Evolutionary conservation across 2,113 vertebrate genomes (phyloP), one percentile per base, ranked within the genome.

Genomic region (Ptilorrhoa leucosticta): DNA sequence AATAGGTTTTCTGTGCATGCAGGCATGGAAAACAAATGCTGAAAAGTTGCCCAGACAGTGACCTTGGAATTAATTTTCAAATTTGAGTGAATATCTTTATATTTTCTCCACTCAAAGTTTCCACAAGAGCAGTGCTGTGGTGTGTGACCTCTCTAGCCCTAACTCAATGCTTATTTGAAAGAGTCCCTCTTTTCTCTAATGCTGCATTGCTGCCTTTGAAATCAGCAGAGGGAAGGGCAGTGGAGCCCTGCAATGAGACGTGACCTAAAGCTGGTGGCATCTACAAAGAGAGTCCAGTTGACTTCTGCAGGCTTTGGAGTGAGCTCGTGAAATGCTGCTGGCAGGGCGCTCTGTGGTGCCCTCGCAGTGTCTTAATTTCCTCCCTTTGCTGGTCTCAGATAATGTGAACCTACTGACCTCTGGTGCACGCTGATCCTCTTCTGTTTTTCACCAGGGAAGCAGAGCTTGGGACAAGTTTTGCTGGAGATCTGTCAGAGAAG

Each of bases 31-130:
- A 90, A 77, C 58, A 94, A 87, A 64, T n/a, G 60, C 60, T 92
- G 94, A 83, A 90, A 75, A 7, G 27, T 35, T 92, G 83, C 60
- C 68, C 71, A 78, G 80, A 70, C 28, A 26, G 37, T 89, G 86
- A 91, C 94, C 89, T 95, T 70, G 80, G 61, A 83, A 89, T 84
- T 89, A n/a, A 86, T 68, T 92, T 87, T 84, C 26, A 63, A 68
- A 89, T 78, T 75, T 1, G 4, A 92, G 60, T 54, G 39, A 57
- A 33, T 75, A 16, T 78, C 28, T n/a, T 83, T 45, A 6, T 35
- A 21, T 83, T 78, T 93, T 68, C 42, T 87, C 27, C 17, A 15
- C 66, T 54, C 42, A 31, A 73, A 60, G 64, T 66, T 87, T 47
- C 10, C 11, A 7, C 50, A 48, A 70, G 57, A 76, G 20, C 48